Base-by-base conservation (phyloP, 2,888 invertebrate species). In the Ditula angustiorana region DNA sequence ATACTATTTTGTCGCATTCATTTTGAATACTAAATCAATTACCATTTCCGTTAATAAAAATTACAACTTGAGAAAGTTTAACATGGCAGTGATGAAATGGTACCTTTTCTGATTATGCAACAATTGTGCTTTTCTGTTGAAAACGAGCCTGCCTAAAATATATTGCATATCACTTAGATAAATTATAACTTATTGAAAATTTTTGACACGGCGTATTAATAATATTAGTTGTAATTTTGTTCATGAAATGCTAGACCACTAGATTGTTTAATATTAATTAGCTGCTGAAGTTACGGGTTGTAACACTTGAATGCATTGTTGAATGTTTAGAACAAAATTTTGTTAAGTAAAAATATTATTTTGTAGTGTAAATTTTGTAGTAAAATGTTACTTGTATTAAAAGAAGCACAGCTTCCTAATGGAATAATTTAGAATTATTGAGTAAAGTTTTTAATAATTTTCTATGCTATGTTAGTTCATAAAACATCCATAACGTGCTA, bases 161-260 rank as follows among this genome's bases (percentile, higher is more conserved):
- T 89, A 90, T 90, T 90, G 91, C 91, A 92, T 92, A 92, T 92
- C 91, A 92, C 82, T 86, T 89, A 88, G 86, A 80, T 76, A 82
- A 78, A 83, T 81, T 80, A 83, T 75, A 73, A 81, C 77, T 77
- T 78, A 74, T 79, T 78, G 71, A 78, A 68, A 61, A 69, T 71
- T 79, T 74, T 77, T 68, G 67, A 77, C 75, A 77, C 70, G 72
- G 73, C 78, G 63, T 67, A 65, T 63, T 61, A 47, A 28, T 24
- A 67, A 63, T 75, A 72, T 71, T 73, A 73, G 73, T 78, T 78
- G 70, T 72, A 70, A 68, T 69, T 72, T 73, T 70, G 71, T 74
- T 76, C 74, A 52, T 76, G 61, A 66, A 79, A 79, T 73, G 80
- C 81, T 82, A 83, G 79, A 71, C 61, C 53, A 69, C 59, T 80